These are phyloP conservation scores for Myrmophylax atrothorax DNA, from an alignment of 2,113 vertebrate genomes.

Conservation along the genomic window DNA sequence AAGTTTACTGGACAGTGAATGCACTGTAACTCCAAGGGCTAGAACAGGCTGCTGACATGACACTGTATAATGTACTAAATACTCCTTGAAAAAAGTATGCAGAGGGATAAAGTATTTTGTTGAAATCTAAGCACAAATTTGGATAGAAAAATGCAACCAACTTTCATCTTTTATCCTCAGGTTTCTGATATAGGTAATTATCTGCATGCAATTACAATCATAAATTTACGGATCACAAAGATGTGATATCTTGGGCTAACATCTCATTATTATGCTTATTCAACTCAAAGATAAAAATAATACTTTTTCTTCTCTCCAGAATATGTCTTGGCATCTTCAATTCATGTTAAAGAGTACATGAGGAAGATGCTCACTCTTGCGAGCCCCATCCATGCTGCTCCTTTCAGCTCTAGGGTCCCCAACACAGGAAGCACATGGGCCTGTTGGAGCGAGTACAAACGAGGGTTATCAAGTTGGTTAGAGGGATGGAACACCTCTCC, in stretches of 20 bases:
- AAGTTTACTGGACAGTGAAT: background rate
- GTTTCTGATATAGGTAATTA: background rate
- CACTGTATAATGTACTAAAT: background rate
- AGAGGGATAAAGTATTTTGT: background rate
- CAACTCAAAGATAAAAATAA: background rate
- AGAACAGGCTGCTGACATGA: background rate
- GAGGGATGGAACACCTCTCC: background rate
- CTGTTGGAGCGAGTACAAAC: background rate
- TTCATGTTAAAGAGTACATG: background rate
- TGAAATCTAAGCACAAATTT: background rate
- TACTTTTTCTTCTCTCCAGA: background rate
- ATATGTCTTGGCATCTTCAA: background rate
- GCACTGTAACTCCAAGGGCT: background rate
- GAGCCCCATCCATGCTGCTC: too few species aligned
- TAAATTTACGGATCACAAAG: background rate
- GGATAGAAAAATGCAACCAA: background rate
- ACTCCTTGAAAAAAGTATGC: background rate
- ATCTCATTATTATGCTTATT: background rate
- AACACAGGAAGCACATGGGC: background rate
- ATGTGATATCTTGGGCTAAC: background rate
- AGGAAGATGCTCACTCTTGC: background rate
- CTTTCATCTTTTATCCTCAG: background rate
- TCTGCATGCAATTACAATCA: background rate
- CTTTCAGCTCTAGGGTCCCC: background rate
- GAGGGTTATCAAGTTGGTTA: background rate